Base-by-base conservation (phyloP, 2,888 invertebrate species). In the Patella pellucida region DNA sequence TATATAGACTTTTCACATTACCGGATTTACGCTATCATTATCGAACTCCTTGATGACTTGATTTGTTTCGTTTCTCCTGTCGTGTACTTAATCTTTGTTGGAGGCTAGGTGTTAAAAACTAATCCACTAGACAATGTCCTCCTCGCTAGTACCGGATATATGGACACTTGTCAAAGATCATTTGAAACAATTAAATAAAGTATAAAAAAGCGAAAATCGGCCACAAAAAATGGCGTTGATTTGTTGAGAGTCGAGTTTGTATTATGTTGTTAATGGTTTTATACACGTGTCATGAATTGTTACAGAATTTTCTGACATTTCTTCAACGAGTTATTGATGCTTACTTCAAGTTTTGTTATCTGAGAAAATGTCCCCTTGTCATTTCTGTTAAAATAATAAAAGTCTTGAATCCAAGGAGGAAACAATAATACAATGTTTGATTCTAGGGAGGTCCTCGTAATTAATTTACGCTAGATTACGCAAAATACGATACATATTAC, bases 21-120 rank as follows among this genome's bases (percentile, higher is more conserved):
- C 62, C 62, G 62, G 62, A 62, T 62, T 23, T 62, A 62, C 62
- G 62, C 19, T 62, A 23, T 23, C 62, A 62, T 62, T 62, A 62
- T 62, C 23, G 62, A 41, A 41, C 41, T 41, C 41, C 41, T 41
- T 9, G 41, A 41, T 41, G 41, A 41, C 41, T 41, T 41, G 7
- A 41, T 41, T 41, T 41, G 41, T 41, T 41, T 41, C 41, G 41
- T 41, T 41, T 41, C 41, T 41, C 41, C 9, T 62, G 62, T 62
- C 12, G 19, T 19, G 62, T 62, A 62, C 23, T 62, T 62, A 62
- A 62, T 62, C 23, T 62, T 23, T 62, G 23, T 62, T 3, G 23
- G 62, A 62, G 62, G 23, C 62, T 12, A 62, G 62, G 62, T 62
- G 62, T 62, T 62, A 62, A 62, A 62, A 62, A 19, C 62, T 62